Evolutionary conservation across 2,888 invertebrate genomes (phyloP), one percentile per base, ranked within the genome.

Genomic region (Napeogenes sylphis): DNA sequence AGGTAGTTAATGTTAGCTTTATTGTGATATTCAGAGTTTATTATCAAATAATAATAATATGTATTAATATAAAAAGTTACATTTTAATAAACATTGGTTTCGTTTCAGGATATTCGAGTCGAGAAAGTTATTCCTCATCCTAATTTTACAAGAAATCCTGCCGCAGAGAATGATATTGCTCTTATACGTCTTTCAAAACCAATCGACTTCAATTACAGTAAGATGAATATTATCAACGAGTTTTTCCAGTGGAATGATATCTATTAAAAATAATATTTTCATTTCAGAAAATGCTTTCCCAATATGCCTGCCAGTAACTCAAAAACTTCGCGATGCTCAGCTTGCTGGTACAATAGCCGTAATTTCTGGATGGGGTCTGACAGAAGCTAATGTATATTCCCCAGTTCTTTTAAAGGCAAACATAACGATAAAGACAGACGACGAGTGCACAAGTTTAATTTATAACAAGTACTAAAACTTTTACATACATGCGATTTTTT

Each of bases 181-280:
- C 54, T 71, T 12, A 32, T 71, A 13, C 65, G 70, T 2, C 59
- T 71, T 2, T 53, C 55, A 13, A 59, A 51, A 14, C 59, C 67
- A 45, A 66, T 70, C 2, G 58, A 70, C 13, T 66, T 71, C 6
- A 51, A 55, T 5, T 57, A 61, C 14, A 65, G 71, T 70, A 58
- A 63, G 70, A 67, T 61, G n/a, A 35, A 12, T 6, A 14, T 8
- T 54, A 38, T 53, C 13, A 2, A 38, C 21, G 21, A 38, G 4
- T 38, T 38, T 8, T 38, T 38, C 8, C n/a, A 21, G n/a, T 47
- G n/a, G 12, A 10, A 30, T 30, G 30, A 10, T 21, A 21, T 47
- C 30, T 54, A 32, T 35, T 35, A 55, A 13, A 8, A 30, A 45
- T 45, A 45, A 21, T 55, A 30, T 38, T 45, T 38, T 59, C 10